These are phyloP conservation scores for Aspidapion aeneum DNA, from an alignment of 2,888 invertebrate species.

Conservation along the genomic window DNA sequence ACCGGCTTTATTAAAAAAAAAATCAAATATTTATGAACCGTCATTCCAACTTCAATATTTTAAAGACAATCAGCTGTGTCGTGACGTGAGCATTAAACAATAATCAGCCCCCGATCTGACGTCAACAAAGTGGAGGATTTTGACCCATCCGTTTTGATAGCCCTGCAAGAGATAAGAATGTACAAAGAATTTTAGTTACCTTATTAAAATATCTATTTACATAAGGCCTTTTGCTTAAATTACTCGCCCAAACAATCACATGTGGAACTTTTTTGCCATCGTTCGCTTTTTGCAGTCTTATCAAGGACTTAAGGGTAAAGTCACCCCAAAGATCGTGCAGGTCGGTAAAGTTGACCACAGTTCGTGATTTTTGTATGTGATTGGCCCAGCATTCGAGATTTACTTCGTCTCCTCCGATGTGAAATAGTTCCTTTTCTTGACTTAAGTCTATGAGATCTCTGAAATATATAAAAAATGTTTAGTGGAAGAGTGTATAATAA, in stretches of 20 bases:
- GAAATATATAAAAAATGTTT: constrained; percentile 30
- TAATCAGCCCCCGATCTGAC: no score
- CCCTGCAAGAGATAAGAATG: no score
- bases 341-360: constrained; percentile 62
- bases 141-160: no score
- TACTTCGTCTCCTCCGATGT: constrained; percentile 82
- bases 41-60: no score
- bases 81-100: no score
- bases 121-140: no score
- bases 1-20: no score
- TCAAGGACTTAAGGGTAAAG: constrained; percentile 65
- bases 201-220: constrained; percentile 48
- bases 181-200: no score
- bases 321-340: constrained; percentile 76
- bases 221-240: constrained; percentile 70
- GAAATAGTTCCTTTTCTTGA: constrained; percentile 74
- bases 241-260: constrained; percentile 73
- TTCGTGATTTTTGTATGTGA: constrained; percentile 41
- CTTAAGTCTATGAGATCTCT: constrained; percentile 71
- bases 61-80: no score
- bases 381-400: constrained; percentile 76
- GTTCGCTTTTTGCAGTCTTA: constrained; percentile 58
- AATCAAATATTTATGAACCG: no score
- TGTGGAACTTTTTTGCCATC: constrained; percentile 53
- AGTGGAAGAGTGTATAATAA: neutral